These are phyloP conservation scores for Synergus itoensis DNA, from an alignment of 2,888 invertebrate species.

Conservation along the genomic window DNA sequence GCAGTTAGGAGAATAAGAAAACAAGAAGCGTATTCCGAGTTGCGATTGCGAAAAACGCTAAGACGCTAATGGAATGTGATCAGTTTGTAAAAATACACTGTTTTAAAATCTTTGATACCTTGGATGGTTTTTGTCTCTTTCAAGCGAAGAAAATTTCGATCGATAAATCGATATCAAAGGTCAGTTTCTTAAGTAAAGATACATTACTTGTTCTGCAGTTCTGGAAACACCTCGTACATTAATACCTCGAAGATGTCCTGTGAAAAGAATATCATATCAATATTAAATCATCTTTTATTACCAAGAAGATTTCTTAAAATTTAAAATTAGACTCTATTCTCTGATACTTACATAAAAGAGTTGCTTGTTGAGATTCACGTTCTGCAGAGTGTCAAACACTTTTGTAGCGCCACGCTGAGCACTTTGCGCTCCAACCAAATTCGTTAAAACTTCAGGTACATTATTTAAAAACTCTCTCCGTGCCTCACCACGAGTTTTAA, in stretches of 20 bases:
- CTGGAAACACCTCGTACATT: slow-evolving; percentile 80
- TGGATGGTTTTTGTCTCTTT: neutral
- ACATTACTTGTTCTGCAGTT: slow-evolving; percentile 70
- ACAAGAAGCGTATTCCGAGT: neutral
- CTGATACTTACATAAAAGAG: slow-evolving; percentile 89
- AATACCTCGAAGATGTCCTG: slow-evolving; percentile 80
- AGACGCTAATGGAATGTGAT: slow-evolving; percentile 1
- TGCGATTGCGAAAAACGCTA: neutral
- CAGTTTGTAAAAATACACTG: neutral
- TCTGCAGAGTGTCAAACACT: slow-evolving; percentile 92
- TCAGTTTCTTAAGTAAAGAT: neutral
- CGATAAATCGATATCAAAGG: neutral
- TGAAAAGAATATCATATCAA: slow-evolving; percentile 61
- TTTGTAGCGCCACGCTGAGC: slow-evolving; percentile 91
- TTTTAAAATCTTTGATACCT: neutral
- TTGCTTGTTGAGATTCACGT: slow-evolving; percentile 92
- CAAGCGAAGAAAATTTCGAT: neutral
- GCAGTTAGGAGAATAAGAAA: neutral
- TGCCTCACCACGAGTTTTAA: slow-evolving; percentile 85
- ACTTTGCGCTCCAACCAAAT: slow-evolving; percentile 91
- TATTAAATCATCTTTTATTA: neutral
- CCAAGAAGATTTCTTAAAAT: neutral
- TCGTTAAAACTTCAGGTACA: slow-evolving; percentile 89
- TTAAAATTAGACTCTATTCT: neutral
- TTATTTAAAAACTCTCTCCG: slow-evolving; percentile 85